phyloP scores from a whole-genome alignment of 2,113 vertebrate genomes.

The Vidua macroura region DNA sequence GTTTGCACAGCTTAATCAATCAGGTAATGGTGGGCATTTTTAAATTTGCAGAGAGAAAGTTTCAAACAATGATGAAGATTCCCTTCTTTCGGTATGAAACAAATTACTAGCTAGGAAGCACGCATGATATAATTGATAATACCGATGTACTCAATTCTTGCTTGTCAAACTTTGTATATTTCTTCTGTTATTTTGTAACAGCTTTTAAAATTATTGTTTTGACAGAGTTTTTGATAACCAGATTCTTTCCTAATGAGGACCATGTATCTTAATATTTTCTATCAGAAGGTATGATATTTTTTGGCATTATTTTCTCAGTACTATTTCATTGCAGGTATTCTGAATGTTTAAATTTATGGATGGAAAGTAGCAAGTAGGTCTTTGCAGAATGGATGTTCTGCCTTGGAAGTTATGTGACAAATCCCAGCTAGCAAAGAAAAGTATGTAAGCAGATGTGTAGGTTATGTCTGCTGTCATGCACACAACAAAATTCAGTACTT shows the following conservation, averaged over 20 bases:
- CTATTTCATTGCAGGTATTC: background rate
- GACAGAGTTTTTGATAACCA: slow-evolving; percentile 20
- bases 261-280: background rate
- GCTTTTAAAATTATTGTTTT: slow-evolving; percentile 32
- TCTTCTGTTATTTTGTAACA: background rate
- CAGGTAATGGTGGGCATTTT: background rate
- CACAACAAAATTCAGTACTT: background rate
- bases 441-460: background rate
- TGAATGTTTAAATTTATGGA: background rate
- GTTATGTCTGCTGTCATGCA: background rate
- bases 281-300: background rate
- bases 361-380: background rate
- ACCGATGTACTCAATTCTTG: background rate
- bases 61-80: background rate
- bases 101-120: background rate
- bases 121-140: background rate
- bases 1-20: slow-evolving; percentile 22
- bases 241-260: slow-evolving; percentile 29
- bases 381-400: background rate
- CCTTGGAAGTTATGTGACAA: background rate
- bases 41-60: background rate
- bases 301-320: background rate
- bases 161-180: background rate
- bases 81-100: background rate
- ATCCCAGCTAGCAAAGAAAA: background rate